Percentiles rank a stretch among this genome's conserved stretches.
Conservation (phyloP, 2,113 vertebrate genomes). For the Hippoglossus stenolepis region DNA sequence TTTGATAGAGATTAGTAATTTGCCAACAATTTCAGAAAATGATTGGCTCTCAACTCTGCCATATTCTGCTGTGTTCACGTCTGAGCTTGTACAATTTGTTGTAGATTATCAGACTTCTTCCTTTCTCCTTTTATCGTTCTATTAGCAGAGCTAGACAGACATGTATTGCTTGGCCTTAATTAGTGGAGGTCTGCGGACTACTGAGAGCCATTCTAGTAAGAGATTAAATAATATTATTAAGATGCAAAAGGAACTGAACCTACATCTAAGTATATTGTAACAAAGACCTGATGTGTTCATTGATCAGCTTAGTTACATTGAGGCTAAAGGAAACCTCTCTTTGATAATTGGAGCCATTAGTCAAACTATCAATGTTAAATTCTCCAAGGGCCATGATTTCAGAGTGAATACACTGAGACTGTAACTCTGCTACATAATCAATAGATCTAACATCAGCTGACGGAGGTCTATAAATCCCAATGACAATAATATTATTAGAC, state of each 20-base stretch:
- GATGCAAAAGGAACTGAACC: not conserved
- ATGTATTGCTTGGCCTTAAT: not conserved
- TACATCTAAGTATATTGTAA: not conserved
- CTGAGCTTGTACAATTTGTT: not conserved
- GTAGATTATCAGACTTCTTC: not conserved
- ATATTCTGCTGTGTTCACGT: not conserved
- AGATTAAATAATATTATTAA: not conserved
- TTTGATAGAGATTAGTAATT: too few relatives aligned
- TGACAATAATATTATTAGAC: too few relatives aligned
- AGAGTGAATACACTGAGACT: not conserved
- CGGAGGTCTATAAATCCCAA: not conserved
- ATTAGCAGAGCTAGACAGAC: not conserved
- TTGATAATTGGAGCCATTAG: slow-evolving; percentile 7
- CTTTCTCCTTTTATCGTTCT: not conserved
- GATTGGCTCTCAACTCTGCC: too few relatives aligned
- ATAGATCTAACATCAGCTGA: slow-evolving; percentile 1
- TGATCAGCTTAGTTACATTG: not conserved
- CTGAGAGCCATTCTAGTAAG: not conserved
- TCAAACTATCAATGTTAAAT: not conserved
- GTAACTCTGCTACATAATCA: not conserved
- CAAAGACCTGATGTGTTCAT: not conserved
- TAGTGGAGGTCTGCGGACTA: not conserved
- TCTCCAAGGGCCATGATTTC: not conserved
- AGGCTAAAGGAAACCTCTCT: not conserved
- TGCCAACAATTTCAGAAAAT: too few relatives aligned